These are phyloP conservation scores for Phrynosoma platyrhinos DNA, from an alignment of 2,113 vertebrate genomes.

Conservation along the genomic window DNA sequence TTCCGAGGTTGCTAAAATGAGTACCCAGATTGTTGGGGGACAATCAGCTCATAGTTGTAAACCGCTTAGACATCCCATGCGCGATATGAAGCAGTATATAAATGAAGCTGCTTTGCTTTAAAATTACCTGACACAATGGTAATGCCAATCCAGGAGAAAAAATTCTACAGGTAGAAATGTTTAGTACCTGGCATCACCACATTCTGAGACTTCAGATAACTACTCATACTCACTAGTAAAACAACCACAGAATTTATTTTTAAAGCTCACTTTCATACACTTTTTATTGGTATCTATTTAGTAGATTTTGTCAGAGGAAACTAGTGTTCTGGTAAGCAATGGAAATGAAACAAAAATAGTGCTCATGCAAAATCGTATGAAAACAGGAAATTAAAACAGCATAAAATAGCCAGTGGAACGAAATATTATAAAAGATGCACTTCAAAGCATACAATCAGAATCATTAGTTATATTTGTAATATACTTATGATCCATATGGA, in stretches of 20 bases:
- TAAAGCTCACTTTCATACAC: not conserved
- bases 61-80: too few relatives aligned
- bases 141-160: not conserved
- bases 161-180: not conserved
- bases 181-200: not conserved
- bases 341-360: not conserved
- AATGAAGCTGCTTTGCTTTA: too few relatives aligned
- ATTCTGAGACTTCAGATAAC: not conserved
- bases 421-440: not conserved
- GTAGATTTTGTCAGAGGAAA: not conserved
- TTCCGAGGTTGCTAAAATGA: too few relatives aligned
- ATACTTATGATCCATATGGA: not conserved
- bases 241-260: not conserved
- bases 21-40: too few relatives aligned
- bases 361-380: not conserved
- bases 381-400: not conserved
- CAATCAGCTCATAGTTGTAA: too few relatives aligned
- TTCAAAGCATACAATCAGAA: not conserved
- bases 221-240: not conserved
- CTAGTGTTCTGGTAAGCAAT: not conserved
- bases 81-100: too few relatives aligned
- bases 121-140: not conserved
- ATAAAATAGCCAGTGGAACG: not conserved
- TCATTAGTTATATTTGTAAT: not conserved
- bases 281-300: not conserved